A percentile compares a stretch with the other conserved stretches of the same genome.
Evolutionary conservation across 2,888 invertebrate species (phyloP).

Genomic region (Ichneumoninae sp.): DNA sequence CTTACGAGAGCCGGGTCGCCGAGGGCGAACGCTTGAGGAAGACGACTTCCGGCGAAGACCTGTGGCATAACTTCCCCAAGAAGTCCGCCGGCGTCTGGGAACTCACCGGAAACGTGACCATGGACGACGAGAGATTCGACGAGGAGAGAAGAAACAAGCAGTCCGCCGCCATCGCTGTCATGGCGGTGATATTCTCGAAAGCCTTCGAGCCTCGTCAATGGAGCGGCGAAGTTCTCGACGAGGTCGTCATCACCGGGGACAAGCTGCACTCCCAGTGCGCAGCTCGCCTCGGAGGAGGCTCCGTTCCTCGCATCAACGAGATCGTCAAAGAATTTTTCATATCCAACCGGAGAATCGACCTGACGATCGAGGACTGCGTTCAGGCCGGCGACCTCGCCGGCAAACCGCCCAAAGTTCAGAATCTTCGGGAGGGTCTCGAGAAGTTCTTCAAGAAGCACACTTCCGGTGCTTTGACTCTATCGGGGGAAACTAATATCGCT

Average conservation of each 20-base stretch:
- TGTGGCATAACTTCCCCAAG: slow-evolving; percentile 77
- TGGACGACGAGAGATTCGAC: slow-evolving; percentile 71
- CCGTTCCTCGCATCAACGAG: slow-evolving; percentile 73
- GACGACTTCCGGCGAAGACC: slow-evolving; percentile 72
- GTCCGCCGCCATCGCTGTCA: slow-evolving; percentile 76
- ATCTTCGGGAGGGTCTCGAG: slow-evolving; percentile 72
- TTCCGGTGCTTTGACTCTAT: slow-evolving; percentile 74
- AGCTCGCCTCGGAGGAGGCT: slow-evolving; percentile 69
- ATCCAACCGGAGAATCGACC: slow-evolving; percentile 76
- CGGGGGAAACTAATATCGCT: slow-evolving; percentile 68
- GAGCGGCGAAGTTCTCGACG: slow-evolving; percentile 74
- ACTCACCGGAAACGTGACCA: slow-evolving; percentile 71
- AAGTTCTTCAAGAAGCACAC: slow-evolving; percentile 74
- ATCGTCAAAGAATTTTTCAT: slow-evolving; percentile 79
- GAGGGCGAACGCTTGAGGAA: slow-evolving; percentile 67
- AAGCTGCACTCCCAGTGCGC: slow-evolving; percentile 77
- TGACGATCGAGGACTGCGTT: slow-evolving; percentile 79
- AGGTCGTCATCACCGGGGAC: slow-evolving; percentile 77
- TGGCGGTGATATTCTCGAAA: slow-evolving; percentile 79
- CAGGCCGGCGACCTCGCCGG: slow-evolving; percentile 75
- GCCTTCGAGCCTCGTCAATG: slow-evolving; percentile 78
- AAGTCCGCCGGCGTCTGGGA: slow-evolving; percentile 76
- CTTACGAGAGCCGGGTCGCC: slow-evolving; percentile 73
- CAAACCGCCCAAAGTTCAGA: slow-evolving; percentile 71
- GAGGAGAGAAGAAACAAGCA: slow-evolving; percentile 72